These are phyloP conservation scores for Limosa lapponica DNA, from an alignment of 2,797 vertebrate genomes.

Conservation along the genomic window DNA sequence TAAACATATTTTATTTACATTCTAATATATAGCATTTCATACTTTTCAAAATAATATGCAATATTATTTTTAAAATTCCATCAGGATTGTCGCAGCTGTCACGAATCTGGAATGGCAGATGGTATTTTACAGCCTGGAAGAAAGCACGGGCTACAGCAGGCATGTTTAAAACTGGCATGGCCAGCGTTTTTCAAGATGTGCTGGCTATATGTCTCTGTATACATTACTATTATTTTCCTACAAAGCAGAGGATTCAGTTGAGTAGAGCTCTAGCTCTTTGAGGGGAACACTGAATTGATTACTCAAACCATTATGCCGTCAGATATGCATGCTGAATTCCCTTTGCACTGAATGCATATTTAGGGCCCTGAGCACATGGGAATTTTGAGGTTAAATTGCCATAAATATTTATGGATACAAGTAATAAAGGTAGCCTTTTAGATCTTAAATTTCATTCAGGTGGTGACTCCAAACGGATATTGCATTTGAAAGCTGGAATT, in stretches of 20 bases:
- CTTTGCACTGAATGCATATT: background rate
- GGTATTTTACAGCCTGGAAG: background rate
- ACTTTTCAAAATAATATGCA: background rate
- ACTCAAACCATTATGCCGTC: background rate
- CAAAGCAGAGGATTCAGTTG: background rate
- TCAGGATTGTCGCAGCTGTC: background rate
- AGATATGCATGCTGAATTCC: background rate
- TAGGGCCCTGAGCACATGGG: background rate
- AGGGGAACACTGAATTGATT: background rate
- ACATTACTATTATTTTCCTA: background rate
- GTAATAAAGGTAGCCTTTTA: slow-evolving; percentile 48
- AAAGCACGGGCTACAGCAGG: background rate
- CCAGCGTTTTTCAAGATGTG: background rate
- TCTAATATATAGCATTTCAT: background rate
- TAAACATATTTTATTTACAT: background rate
- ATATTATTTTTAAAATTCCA: background rate
- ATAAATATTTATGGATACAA: slow-evolving; percentile 53
- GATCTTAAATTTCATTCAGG: slow-evolving; percentile 25
- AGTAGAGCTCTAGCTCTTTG: background rate
- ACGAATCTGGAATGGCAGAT: background rate
- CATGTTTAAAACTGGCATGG: background rate
- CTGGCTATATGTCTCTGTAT: background rate
- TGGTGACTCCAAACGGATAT: slow-evolving; percentile 28
- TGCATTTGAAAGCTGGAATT: slow-evolving; percentile 55
- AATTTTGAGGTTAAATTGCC: slow-evolving; percentile 43